phyloP scores from a whole-genome alignment of 2,888 invertebrate genomes.

The Dusona sp. region DNA sequence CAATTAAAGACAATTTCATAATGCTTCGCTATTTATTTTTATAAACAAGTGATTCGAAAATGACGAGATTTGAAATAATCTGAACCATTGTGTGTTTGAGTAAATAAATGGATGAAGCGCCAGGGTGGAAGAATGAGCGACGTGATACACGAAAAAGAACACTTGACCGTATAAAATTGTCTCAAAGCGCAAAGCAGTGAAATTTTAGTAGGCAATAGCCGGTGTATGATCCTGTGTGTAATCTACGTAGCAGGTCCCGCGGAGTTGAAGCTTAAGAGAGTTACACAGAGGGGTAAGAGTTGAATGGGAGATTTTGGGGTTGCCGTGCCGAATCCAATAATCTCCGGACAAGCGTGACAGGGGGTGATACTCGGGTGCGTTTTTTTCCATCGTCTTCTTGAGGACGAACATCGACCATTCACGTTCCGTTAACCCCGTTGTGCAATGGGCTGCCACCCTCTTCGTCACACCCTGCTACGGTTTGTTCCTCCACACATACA shows the following conservation, averaged over 20 bases:
- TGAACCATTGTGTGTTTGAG: neutral
- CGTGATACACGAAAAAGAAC: conserved; percentile 42
- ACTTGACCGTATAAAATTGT: conserved; percentile 71
- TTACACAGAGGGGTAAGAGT: conserved; percentile 2
- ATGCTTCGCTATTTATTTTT: neutral
- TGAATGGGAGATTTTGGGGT: conserved; percentile 64
- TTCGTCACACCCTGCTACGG: conserved; percentile 39
- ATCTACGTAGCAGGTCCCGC: conserved; percentile 80
- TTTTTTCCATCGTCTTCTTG: conserved; percentile 58
- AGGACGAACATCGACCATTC: conserved; percentile 34
- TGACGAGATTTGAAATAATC: neutral
- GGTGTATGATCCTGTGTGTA: conserved; percentile 82
- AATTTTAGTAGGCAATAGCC: conserved; percentile 51
- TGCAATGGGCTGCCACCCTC: conserved; percentile 41
- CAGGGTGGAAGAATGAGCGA: conserved; percentile 5
- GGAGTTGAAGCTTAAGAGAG: conserved; percentile 34
- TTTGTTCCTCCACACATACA: conserved; percentile 13
- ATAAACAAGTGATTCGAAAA: neutral
- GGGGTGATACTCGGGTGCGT: conserved; percentile 62
- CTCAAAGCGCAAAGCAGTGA: conserved; percentile 35
- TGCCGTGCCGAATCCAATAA: conserved; percentile 82
- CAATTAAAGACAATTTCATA: neutral
- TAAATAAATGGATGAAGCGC: conserved; percentile 1
- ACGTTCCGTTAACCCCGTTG: conserved; percentile 37
- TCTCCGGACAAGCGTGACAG: conserved; percentile 80